A percentile compares a stretch with the other conserved stretches of the same genome.
phyloP scores from a whole-genome alignment of 2,888 invertebrate genomes.

The Seira ritae region DNA sequence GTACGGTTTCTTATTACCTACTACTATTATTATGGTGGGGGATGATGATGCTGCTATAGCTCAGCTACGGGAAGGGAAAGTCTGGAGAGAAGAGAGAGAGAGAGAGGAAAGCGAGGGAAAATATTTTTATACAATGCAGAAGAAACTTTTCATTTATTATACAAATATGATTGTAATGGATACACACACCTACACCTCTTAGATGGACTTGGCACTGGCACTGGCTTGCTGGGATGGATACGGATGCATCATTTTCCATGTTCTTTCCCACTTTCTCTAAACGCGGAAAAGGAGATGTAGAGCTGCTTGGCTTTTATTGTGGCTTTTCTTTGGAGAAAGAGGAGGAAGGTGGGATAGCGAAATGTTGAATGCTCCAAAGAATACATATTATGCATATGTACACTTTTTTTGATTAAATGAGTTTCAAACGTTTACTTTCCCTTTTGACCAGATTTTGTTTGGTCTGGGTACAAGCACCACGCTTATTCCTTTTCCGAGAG shows the following conservation, averaged over 20 bases:
- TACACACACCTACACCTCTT: too few species aligned
- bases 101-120: neutral
- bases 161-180: neutral
- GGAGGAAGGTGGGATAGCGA: neutral
- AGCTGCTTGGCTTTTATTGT: slow-evolving; percentile 54
- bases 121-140: slow-evolving; percentile 13
- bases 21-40: too few species aligned
- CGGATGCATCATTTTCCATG: too few species aligned
- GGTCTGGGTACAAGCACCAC: too few species aligned
- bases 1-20: slow-evolving; percentile 51
- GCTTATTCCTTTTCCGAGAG: slow-evolving; percentile 26
- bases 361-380: slow-evolving; percentile 15
- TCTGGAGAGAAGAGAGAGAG: slow-evolving; percentile 28
- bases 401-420: too few species aligned
- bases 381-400: slow-evolving; percentile 31
- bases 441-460: too few species aligned
- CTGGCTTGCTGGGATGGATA: too few species aligned
- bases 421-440: too few species aligned
- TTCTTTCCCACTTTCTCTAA: too few species aligned
- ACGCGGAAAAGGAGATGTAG: neutral
- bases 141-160: slow-evolving; percentile 49
- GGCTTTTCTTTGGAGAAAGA: slow-evolving; percentile 46
- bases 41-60: too few species aligned
- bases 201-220: too few species aligned
- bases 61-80: slow-evolving; percentile 36